phyloP scores from a whole-genome alignment of 2,113 vertebrate species.

The Ivindomyrus marchei region DNA sequence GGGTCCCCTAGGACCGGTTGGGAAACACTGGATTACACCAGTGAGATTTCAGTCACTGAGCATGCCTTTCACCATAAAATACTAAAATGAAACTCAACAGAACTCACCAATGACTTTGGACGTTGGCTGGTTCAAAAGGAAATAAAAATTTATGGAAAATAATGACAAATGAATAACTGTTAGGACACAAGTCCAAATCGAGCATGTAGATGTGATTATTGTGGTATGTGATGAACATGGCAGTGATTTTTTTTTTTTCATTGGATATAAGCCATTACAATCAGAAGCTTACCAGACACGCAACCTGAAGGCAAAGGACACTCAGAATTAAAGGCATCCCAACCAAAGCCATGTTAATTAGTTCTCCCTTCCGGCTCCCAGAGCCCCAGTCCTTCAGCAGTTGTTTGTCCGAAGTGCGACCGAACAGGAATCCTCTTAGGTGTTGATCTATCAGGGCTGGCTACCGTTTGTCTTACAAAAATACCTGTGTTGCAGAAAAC shows the following conservation, averaged over 20 bases:
- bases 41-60: neutral
- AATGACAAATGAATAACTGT: neutral
- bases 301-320: conserved; percentile 30
- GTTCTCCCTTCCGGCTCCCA: neutral
- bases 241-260: too few relatives aligned
- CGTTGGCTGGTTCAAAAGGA: conserved; percentile 33
- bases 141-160: conserved; percentile 5
- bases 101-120: conserved; percentile 39
- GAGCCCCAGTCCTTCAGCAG: neutral
- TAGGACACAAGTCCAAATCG: neutral
- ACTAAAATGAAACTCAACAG: neutral
- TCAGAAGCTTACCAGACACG: conserved; percentile 49
- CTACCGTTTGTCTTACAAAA: neutral
- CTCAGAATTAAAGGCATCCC: conserved; percentile 22
- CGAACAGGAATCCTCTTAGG: neutral
- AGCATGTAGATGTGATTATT: neutral
- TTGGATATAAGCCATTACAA: neutral
- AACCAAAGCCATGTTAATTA: neutral
- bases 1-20: neutral
- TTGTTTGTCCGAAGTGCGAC: neutral
- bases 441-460: neutral
- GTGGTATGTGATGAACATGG: neutral
- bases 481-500: neutral
- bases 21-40: neutral
- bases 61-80: neutral